These are phyloP conservation scores for Andrena bicolor DNA, from an alignment of 2,888 invertebrate genomes.

Conservation along the genomic window DNA sequence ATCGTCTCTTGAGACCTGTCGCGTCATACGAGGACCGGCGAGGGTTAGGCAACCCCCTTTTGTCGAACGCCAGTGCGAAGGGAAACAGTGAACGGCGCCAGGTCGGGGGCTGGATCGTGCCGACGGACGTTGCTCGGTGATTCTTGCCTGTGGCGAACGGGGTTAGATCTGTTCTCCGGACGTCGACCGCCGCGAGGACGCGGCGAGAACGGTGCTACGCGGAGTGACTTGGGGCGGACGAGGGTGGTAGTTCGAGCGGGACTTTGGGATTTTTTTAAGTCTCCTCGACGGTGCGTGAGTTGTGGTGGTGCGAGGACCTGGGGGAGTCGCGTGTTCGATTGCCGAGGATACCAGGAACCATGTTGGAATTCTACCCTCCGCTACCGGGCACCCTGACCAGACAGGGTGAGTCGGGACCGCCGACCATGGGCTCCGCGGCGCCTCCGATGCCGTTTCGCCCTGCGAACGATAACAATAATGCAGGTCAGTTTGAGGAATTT, in stretches of 20 bases:
- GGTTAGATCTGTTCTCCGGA: not conserved
- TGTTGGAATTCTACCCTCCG: constrained; percentile 90
- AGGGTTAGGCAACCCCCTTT: constrained; percentile 33
- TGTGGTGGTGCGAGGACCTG: not conserved
- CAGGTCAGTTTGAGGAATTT: constrained; percentile 67
- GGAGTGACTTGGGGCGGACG: too few species aligned
- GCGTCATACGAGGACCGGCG: constrained; percentile 53
- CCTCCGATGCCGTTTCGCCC: constrained; percentile 77
- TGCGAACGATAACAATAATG: constrained; percentile 78
- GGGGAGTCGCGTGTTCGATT: not conserved
- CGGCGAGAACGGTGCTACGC: too few species aligned
- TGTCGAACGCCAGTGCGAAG: not conserved
- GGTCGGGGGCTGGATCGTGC: not conserved
- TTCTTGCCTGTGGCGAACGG: not conserved
- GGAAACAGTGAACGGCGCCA: not conserved
- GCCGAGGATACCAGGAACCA: constrained; percentile 75
- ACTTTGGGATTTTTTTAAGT: not conserved
- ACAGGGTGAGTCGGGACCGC: constrained; percentile 70
- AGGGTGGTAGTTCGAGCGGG: too few species aligned
- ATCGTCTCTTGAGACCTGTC: constrained; percentile 64
- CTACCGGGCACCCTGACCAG: constrained; percentile 74
- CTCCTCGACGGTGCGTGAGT: not conserved
- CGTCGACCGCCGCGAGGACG: not conserved
- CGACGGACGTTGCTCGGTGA: not conserved
- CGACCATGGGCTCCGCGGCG: constrained; percentile 67